These are phyloP conservation scores for Papilio elwesi DNA, from an alignment of 2,888 invertebrate genomes.

Conservation along the genomic window DNA sequence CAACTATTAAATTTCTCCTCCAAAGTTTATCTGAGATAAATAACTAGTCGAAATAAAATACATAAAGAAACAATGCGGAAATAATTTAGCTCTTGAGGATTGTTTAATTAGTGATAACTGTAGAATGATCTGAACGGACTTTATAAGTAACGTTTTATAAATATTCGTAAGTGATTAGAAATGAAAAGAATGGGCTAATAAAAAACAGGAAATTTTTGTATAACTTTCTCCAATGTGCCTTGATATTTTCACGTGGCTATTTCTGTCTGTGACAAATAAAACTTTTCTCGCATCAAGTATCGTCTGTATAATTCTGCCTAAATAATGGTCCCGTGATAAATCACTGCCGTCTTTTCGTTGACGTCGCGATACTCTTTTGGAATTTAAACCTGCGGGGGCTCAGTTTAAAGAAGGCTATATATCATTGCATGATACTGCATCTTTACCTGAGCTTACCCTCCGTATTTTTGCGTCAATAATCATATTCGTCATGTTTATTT, in stretches of 20 bases:
- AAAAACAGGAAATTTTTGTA: too few relatives aligned
- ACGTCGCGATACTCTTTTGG: conserved; percentile 28
- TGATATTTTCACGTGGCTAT: background rate
- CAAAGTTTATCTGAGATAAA: background rate
- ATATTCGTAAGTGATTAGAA: too few relatives aligned
- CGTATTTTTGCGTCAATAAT: background rate
- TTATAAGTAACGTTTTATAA: too few relatives aligned
- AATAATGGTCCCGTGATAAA: conserved; percentile 39
- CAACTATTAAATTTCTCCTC: background rate
- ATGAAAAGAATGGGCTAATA: too few relatives aligned
- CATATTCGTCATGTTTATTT: background rate
- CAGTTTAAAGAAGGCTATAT: conserved; percentile 31
- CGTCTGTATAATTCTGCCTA: conserved; percentile 24
- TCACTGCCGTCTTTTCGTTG: conserved; percentile 38
- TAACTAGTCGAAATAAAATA: background rate
- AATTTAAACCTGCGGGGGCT: conserved; percentile 30
- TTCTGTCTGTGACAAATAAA: background rate
- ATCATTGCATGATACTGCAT: conserved; percentile 36
- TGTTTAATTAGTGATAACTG: background rate
- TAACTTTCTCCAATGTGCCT: too few relatives aligned
- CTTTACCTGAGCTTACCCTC: conserved; percentile 20
- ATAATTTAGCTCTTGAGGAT: background rate
- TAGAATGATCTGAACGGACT: background rate
- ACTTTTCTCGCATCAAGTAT: conserved; percentile 25
- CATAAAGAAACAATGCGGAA: conserved; percentile 19